Evolutionary conservation across 2,888 invertebrate species (phyloP), one percentile per base, ranked within the genome.

Genomic region (Sesamia inferens): DNA sequence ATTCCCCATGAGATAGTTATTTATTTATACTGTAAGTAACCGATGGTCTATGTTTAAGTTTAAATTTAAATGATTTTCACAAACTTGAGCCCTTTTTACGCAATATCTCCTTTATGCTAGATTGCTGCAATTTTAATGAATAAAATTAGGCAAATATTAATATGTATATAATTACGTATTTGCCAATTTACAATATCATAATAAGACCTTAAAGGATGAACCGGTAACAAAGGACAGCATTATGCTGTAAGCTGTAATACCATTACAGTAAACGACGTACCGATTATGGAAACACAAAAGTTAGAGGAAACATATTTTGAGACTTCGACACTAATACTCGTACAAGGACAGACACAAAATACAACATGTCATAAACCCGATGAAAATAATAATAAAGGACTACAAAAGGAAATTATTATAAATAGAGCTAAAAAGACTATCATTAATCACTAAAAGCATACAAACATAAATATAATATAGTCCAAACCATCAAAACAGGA

Each of bases 1-100:
- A 58, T 55, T 55, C 66, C 81, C 54, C 48, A 39, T 63, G 39
- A 63, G 58, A 81, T 64, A 59, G 57, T 42, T 62, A 31, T 64
- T 51, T 55, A 76, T 59, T 58, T 65, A 39, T 51, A 51, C 5
- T 48, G 48, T 55, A 76, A 19, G 48, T 13, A 58, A 82, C 54
- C 7, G 22, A 3, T 8, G 0, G 3, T 44, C 13, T 44, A 11
- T 44, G 44, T 44, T 44, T 13, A 44, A 44, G 44, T 44, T 44
- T 22, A 0, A 51, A 39, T 58, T 19, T 42, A n/a, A 61, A 44
- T 51, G 13, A 4, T 19, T 22, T 39, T 10, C 11, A 31, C 7
- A 62, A 54, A 19, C 42, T 10, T 10, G 5, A 13, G 5, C 44
- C 22, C 2, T 13, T 31, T 48, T 74, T 51, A 16, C 10, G 51